phyloP scores from a whole-genome alignment of 2,113 vertebrate species.

The Ophthalmolycus amberensis region DNA sequence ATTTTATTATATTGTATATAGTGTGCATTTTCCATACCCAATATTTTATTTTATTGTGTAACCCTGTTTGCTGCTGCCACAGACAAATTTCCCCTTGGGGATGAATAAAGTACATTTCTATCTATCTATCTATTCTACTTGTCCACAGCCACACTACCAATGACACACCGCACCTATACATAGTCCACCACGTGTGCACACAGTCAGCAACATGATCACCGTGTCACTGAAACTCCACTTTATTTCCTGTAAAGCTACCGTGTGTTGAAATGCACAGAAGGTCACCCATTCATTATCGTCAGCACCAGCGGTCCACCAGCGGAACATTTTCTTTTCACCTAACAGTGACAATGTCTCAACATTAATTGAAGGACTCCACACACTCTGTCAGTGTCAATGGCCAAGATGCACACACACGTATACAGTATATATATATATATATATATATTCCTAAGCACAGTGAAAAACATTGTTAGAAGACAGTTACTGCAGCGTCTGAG shows the following conservation, averaged over 20 bases:
- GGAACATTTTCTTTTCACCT: constrained; percentile 1
- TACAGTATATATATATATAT: too few species aligned
- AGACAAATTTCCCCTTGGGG: too few species aligned
- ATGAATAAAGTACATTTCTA: too few species aligned
- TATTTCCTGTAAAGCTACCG: not conserved
- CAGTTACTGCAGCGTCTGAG: not conserved
- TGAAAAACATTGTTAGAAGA: not conserved
- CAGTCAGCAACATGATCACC: not conserved
- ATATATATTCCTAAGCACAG: not conserved
- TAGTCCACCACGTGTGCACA: not conserved
- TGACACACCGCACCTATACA: constrained; percentile 4
- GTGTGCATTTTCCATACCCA: too few species aligned
- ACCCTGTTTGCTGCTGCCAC: too few species aligned
- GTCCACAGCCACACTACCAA: not conserved
- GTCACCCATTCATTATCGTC: not conserved
- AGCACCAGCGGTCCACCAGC: not conserved
- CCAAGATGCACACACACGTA: too few species aligned
- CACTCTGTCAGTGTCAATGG: not conserved
- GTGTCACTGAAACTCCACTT: not conserved
- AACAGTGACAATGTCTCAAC: not conserved
- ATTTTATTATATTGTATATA: too few species aligned
- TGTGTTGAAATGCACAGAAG: not conserved
- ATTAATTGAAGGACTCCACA: constrained; percentile 20
- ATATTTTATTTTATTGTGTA: too few species aligned
- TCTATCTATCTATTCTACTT: not conserved